Conservation (phyloP, 2,113 vertebrate species). For the Pongo pygmaeus region DNA sequence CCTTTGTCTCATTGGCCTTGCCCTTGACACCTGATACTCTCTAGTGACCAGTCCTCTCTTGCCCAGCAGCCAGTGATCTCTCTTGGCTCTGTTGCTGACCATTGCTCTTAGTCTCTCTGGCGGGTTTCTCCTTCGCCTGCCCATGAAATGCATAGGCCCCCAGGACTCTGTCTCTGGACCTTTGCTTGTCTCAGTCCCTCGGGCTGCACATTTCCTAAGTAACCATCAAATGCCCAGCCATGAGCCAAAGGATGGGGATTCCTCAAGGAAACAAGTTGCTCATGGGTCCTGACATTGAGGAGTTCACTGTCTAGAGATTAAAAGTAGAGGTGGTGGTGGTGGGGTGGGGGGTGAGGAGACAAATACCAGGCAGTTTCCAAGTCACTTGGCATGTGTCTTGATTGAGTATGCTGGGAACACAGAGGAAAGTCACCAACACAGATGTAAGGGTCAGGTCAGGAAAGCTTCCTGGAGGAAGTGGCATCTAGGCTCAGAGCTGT, state of each 20-base stretch:
- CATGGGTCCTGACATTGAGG: background rate
- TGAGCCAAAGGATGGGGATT: background rate
- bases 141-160: background rate
- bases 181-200: background rate
- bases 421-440: background rate
- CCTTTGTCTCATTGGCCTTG: background rate
- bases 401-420: background rate
- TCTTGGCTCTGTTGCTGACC: background rate
- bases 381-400: background rate
- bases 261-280: background rate
- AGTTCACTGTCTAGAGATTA: background rate
- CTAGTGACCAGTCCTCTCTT: background rate
- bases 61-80: no score
- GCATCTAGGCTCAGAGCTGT: background rate
- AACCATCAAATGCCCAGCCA: background rate
- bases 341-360: accelerated
- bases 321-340: no score
- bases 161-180: no score
- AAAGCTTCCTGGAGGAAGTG: background rate
- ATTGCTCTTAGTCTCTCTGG: background rate
- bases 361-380: background rate
- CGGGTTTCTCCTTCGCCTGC: background rate
- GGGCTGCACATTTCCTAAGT: background rate
- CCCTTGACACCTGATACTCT: background rate
- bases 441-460: background rate